These are phyloP conservation scores for Hormaphis cornu DNA, from an alignment of 1,140 invertebrate species.

Conservation along the genomic window DNA sequence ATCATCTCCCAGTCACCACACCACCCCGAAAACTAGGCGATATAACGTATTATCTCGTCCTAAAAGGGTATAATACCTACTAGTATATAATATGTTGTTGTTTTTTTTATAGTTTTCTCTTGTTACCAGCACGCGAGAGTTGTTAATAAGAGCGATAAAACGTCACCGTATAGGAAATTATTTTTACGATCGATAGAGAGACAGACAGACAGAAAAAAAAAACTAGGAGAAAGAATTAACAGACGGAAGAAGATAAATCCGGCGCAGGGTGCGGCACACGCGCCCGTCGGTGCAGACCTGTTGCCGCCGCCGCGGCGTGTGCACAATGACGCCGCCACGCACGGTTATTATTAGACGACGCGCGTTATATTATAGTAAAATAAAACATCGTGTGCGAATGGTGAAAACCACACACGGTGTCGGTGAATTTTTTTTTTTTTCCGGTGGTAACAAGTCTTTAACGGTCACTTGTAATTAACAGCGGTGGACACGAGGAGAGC, in stretches of 20 bases:
- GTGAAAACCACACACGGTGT: no score
- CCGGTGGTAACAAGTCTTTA: no score
- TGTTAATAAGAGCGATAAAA: slow-evolving; percentile 4
- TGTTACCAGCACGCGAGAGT: not conserved
- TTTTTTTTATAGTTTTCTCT: not conserved
- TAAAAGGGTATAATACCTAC: slow-evolving; percentile 16
- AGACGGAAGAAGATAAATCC: not conserved
- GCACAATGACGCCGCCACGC: no score
- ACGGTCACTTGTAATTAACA: no score
- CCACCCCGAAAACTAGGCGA: not conserved
- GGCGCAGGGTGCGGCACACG: not conserved
- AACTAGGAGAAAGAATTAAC: not conserved
- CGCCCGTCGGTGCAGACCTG: not conserved
- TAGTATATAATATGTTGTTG: no score
- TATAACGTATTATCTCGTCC: not conserved
- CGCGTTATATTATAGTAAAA: not conserved
- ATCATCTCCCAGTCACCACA: not conserved
- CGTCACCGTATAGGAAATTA: not conserved
- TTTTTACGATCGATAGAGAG: slow-evolving; percentile 28
- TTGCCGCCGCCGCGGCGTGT: no score
- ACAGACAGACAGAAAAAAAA: not conserved
- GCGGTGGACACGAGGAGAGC: no score
- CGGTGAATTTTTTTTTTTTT: no score
- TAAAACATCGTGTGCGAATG: not conserved
- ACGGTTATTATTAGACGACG: not conserved